phyloP scores from a whole-genome alignment of 1,140 invertebrate genomes.

The Belonocnema kinseyi region DNA sequence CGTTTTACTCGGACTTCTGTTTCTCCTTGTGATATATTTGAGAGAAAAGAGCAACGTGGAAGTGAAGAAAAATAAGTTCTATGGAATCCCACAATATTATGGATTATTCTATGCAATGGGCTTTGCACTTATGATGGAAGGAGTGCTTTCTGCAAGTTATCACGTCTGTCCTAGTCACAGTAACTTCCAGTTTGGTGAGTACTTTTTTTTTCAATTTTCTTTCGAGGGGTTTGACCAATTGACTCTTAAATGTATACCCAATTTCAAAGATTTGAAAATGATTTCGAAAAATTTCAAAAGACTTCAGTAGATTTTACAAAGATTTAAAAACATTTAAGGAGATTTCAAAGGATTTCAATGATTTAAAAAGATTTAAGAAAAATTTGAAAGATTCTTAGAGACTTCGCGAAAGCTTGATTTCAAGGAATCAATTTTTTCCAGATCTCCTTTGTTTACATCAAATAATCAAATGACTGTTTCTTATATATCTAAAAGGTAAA shows the following conservation, averaged over 20 bases:
- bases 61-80: constrained; percentile 72
- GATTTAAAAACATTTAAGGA: no score
- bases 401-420: no score
- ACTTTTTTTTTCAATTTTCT: not conserved
- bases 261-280: no score
- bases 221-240: not conserved
- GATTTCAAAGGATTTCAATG: no score
- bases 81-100: constrained; percentile 92
- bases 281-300: no score
- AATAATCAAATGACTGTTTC: no score
- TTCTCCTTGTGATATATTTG: constrained; percentile 79
- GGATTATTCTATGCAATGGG: constrained; percentile 94
- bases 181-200: constrained; percentile 93
- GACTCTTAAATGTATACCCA: not conserved
- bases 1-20: constrained; percentile 84
- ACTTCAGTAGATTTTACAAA: no score
- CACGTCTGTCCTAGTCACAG: constrained; percentile 91
- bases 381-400: no score
- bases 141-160: constrained; percentile 90
- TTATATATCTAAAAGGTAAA: no score
- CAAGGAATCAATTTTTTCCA: no score
- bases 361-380: no score
- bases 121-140: constrained; percentile 90
- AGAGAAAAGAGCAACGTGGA: constrained; percentile 73
- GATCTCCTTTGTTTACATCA: no score